Base-by-base conservation (phyloP, 2,888 invertebrate genomes). In the Nebria brevicollis region DNA sequence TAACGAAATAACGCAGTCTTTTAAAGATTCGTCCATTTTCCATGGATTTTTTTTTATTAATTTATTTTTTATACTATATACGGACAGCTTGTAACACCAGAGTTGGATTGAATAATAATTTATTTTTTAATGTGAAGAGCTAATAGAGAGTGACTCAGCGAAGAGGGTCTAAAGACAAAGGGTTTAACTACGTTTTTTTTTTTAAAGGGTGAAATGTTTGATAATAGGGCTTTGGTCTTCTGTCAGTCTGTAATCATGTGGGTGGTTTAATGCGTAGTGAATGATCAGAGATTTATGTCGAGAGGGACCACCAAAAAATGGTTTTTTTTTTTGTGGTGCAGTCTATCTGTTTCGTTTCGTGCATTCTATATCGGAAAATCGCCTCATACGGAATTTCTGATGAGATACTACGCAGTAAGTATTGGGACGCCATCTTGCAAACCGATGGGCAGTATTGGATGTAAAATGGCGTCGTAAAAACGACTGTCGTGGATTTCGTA, bases 81-180 rank as follows among this genome's bases (percentile, higher is more conserved):
- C 72, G 81, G 81, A 81, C 81, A 81, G 81, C 77, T 65, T 77
- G 76, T 76, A 81, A 81, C 81, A 81, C 75, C 72, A 76, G 81
- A 75, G 76, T 70, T 54, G 72, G 73, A 26, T 72, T 34, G 13
- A n/a, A 66, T 66, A 76, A 66, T 66, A 34, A 76, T 15, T 15
- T 43, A 54, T 54, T n/a, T 20, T 13, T 75, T 41, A 73, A n/a
- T 41, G 73, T 34, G 76, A 26, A 66, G 66, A 76, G 41, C 54
- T 54, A 54, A 34, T 72, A 73, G 73, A 73, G 43, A 43, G 43
- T 20, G 42, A 20, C 20, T 73, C 20, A 43, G 41, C 42, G 68
- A 68, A 68, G 68, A 20, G 68, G 26, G 25, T 68, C n/a, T 68
- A 68, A 13, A 68, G 20, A 26, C 25, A 26, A 68, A 68, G 68